Evolutionary conservation across 2,888 invertebrate genomes (phyloP), one percentile per base, ranked within the genome.

Genomic region (Galeruca laticollis): DNA sequence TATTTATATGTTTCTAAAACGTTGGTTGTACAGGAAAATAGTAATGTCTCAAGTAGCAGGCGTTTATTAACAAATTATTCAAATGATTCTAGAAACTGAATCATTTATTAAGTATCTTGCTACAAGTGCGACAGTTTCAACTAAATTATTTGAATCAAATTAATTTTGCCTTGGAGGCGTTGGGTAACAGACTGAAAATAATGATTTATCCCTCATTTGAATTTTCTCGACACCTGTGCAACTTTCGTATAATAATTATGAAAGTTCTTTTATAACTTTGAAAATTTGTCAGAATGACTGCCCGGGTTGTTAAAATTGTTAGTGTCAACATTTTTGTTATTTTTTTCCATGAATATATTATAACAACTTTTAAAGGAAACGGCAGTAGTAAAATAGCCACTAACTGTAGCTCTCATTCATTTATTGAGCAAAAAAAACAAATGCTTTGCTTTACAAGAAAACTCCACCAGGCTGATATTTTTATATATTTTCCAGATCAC

Each of bases 111-210:
- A 18, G 18, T 47, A 15, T 47, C 15, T 47, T 47, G 26, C 26
- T 40, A 11, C 13, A 43, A 43, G n/a, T 43, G 13, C 9, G 43
- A n/a, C 43, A 43, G 43, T 43, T 15, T 43, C n/a, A 4, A 47
- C 47, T 18, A 47, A 47, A 47, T 47, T 47, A 47, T 47, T 15
- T 47, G 15, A 47, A 47, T 18, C 15, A 47, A 47, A 47, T 47
- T 47, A 47, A 47, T 15, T 47, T 47, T 47, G n/a, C 47, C 15
- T 47, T 47, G 8, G 8, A 18, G 15, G 47, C 47, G 15, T 47
- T n/a, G 1, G 15, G 47, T 47, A 47, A 47, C 47, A 47, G 47
- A 47, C 9, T 47, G 47, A 47, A 18, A 47, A 47, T 47, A 18
- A 47, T 3, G 47, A 47, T 37, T 15, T 47, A 8, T 15, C 15